Base-by-base conservation (phyloP, 1,140 invertebrate species). In the Polyergus mexicanus region DNA sequence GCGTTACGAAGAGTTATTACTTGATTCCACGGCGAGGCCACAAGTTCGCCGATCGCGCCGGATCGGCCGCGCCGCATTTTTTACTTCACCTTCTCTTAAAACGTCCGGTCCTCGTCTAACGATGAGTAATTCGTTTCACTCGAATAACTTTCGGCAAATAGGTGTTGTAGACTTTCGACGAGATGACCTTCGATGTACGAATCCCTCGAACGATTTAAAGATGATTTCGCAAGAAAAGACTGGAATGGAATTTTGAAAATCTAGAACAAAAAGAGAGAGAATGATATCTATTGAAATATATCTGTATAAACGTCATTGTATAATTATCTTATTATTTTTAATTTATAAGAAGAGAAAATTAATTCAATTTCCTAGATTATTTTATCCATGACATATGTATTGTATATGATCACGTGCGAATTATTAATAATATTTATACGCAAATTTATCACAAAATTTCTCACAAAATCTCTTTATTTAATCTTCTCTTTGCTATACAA, bases 371-470 rank as follows among this genome's bases (percentile, higher is more conserved):
- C 19, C 47, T 72, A 5, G n/a, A 51, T 19, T 51, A 19, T 6
- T 56, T 56, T 56, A 28, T 35, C 10, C 28, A 4, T 5, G 25
- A 56, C 54, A n/a, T 51, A 47, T 47, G 1, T 10, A 44, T 11
- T 47, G 1, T 10, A 44, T 11, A 51, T 51, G 4, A 19, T 32
- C 22, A 54, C 19, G 28, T 56, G 35, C 28, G 51, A 66, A 35
- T 2, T n/a, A 11, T 72, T 35, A 56, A 8, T 51, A 4, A 56
- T 35, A 32, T 22, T 72, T 54, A 22, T 22, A 13, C n/a, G 51
- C 51, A 72, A 72, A 72, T 72, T 72, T 35, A 56, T 19, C n/a
- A n/a, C n/a, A n/a, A n/a, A n/a, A n/a, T n/a, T n/a, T 72, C 22
- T 16, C 4, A 22, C 10, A 6, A 71, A 32, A 28, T 35, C 10